Base-by-base conservation (phyloP, 92 coral and sea anemone genomes). In the Heliopora coerulea region DNA sequence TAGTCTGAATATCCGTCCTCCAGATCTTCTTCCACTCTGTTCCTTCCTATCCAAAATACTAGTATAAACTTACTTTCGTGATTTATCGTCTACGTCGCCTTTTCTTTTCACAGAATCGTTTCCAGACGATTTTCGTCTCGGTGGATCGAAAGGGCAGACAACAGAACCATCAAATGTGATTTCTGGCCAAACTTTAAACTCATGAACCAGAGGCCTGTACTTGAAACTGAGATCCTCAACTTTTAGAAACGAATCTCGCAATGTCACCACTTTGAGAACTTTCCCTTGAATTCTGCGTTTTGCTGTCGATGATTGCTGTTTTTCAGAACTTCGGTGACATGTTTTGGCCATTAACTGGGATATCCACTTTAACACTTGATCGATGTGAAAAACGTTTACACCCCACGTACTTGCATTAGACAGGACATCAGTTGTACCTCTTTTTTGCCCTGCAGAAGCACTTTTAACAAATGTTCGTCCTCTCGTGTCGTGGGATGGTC, bases 341-440 rank as follows among this genome's bases (percentile, higher is more conserved):
- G 87, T 59, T 62, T 83, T 89, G 27, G 41, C 14, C 33, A 70
- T 54, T 21, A 70, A 33, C 62, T 70, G 62, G 13, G 62, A 52
- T 17, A 70, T 33, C 77, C 77, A 70, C 48, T 95, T 89, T 6
- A 87, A 41, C 31, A 86, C 79, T 74, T 80, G 85, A 25, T 95
- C 96, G 54, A 95, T 61, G 4, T 70, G 78, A 24, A 83, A 61
- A 56, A 95, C 81, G 31, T 62, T 59, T 14, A 90, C 88, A 40
- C 96, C 96, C 96, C 96, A 95, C 14, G 89, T 88, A 65, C 81
- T 82, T 0, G 99, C 99, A 87, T 85, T 95, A 8, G 95, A 72
- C 21, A 90, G 70, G 67, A 90, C 82, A 32, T 90, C 87, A 66
- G 95, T 84, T 13, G 89, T 72, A 32, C 99, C 99, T 78, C 66